Evolutionary conservation across 1,140 invertebrate species (phyloP).

Genomic region (Zaprionus ghesquierei): DNA sequence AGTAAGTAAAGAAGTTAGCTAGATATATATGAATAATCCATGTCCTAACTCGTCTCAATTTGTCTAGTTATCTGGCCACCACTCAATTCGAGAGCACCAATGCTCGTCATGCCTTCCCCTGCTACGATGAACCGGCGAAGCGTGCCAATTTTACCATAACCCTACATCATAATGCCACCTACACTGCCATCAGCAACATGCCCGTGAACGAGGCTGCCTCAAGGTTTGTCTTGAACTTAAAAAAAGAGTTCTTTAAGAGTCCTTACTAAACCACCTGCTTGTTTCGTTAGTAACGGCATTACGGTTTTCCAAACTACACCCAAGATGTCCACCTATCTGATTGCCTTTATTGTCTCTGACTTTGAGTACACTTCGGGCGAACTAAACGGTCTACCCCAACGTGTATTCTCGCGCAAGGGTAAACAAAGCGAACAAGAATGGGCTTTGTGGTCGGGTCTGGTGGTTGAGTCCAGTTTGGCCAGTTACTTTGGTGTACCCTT

Average conservation of each 20-base stretch:
- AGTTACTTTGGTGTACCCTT: conserved; percentile 59
- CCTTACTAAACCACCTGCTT: background rate
- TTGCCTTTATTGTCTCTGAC: conserved; percentile 89
- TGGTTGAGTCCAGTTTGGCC: conserved; percentile 53
- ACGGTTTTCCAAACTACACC: conserved; percentile 65
- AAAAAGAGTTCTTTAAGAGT: too few relatives aligned
- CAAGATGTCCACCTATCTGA: conserved; percentile 87
- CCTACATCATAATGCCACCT: conserved; percentile 85
- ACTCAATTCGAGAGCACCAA: conserved; percentile 92
- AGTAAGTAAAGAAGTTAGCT: conserved; percentile 80
- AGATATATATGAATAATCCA: background rate
- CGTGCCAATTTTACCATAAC: conserved; percentile 91
- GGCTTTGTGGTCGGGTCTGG: conserved; percentile 52
- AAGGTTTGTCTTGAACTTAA: conserved; percentile 45
- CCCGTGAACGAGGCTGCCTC: conserved; percentile 60
- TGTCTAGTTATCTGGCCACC: conserved; percentile 88
- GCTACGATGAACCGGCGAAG: conserved; percentile 93
- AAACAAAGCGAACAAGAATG: conserved; percentile 58
- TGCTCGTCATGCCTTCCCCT: conserved; percentile 92
- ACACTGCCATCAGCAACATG: conserved; percentile 90
- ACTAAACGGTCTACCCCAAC: conserved; percentile 72
- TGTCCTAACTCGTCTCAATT: background rate
- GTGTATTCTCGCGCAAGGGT: conserved; percentile 64
- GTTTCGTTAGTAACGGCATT: conserved; percentile 33
- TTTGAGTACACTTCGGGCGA: conserved; percentile 81